Conservation (phyloP, 2,113 vertebrate genomes). For the Ctenomys sociabilis region DNA sequence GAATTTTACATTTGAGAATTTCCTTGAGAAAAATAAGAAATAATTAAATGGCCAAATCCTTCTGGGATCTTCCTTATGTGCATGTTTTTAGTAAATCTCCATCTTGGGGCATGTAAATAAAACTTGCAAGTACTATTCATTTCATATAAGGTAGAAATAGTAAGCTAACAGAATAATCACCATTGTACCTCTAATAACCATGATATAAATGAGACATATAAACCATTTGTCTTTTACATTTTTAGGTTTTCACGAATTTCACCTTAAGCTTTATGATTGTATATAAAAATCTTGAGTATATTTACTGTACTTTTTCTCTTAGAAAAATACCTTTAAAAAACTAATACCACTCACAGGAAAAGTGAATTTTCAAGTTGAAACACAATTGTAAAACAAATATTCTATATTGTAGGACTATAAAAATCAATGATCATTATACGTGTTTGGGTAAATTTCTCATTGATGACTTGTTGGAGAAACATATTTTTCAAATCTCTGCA, state of each 20-base stretch:
- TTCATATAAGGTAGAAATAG: not conserved
- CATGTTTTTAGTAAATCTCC: not conserved
- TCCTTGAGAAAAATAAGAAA: not conserved
- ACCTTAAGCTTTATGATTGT: not conserved
- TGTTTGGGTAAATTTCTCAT: not conserved
- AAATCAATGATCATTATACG: constrained; percentile 20
- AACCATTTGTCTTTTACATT: constrained; percentile 20
- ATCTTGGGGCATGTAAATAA: not conserved
- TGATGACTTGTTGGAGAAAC: not conserved
- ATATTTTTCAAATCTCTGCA: not conserved
- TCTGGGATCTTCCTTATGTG: not conserved
- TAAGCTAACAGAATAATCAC: not conserved
- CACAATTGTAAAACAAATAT: not conserved
- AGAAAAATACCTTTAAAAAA: constrained; percentile 34
- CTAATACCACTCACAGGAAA: not conserved
- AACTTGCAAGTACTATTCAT: not conserved
- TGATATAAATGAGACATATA: not conserved
- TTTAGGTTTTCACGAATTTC: not conserved
- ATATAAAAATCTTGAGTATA: not conserved
- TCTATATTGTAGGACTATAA: not conserved
- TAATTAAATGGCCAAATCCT: not conserved
- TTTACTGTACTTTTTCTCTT: constrained; percentile 25
- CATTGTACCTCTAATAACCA: not conserved
- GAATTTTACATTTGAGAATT: constrained; percentile 3
- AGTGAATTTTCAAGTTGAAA: not conserved